Evolutionary conservation across 92 coral and sea anemone species (phyloP).

Genomic region (Palythoa grandis): DNA sequence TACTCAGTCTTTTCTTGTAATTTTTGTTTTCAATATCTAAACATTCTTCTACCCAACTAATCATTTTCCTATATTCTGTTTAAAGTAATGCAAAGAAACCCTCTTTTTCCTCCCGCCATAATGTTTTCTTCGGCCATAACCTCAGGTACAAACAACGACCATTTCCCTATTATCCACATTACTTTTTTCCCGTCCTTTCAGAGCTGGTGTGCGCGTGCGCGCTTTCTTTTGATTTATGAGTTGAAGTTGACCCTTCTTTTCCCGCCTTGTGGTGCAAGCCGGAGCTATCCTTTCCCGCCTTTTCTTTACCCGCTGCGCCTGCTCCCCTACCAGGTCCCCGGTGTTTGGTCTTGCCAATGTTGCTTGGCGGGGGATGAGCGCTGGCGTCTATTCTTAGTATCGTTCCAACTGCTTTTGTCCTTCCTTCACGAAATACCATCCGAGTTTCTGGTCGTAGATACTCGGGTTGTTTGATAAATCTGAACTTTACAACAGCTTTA

Average conservation of each 20-base stretch:
- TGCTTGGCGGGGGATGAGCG: slow-evolving; percentile 89
- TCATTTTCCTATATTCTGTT: no score
- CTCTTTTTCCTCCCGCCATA: no score
- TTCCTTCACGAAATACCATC: slow-evolving; percentile 98
- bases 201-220: slow-evolving; percentile 21
- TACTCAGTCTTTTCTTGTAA: no score
- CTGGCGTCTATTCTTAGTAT: slow-evolving; percentile 82
- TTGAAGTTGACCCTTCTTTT: slow-evolving; percentile 14
- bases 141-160: neutral
- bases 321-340: slow-evolving; percentile 81
- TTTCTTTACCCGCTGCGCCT: slow-evolving; percentile 63
- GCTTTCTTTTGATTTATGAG: slow-evolving; percentile 28
- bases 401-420: slow-evolving; percentile 99
- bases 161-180: neutral
- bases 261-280: slow-evolving; percentile 38
- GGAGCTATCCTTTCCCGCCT: slow-evolving; percentile 58
- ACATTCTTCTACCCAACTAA: no score
- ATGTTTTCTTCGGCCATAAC: no score
- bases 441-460: slow-evolving; percentile 92
- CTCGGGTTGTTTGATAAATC: slow-evolving; percentile 97
- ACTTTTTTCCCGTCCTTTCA: slow-evolving; percentile 42
- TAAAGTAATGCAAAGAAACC: no score
- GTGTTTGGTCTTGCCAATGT: slow-evolving; percentile 85
- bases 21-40: no score
- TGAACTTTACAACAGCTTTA: slow-evolving; percentile 91